Evolutionary conservation across 2,888 invertebrate species (phyloP).

Genomic region (Junonia oenone): DNA sequence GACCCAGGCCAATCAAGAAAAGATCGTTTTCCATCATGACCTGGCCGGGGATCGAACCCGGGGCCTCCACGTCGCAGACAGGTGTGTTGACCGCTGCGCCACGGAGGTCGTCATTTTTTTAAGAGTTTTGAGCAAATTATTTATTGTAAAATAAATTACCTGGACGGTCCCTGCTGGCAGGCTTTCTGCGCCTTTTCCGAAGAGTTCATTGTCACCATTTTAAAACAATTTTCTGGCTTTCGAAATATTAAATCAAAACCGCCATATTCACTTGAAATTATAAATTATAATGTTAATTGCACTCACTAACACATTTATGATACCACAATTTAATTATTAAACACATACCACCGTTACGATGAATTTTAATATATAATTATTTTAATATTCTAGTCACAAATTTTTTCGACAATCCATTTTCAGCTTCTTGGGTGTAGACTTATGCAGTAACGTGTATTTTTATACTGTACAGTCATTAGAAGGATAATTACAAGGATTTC

Average conservation of each 20-base stretch:
- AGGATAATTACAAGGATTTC: constrained; percentile 1
- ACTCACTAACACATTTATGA: not conserved
- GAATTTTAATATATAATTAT: not conserved
- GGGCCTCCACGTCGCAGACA: too few species aligned
- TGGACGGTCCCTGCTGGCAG: constrained; percentile 74
- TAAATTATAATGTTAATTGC: not conserved
- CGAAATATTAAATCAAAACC: constrained; percentile 8
- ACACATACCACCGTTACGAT: not conserved
- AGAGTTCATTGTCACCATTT: constrained; percentile 78
- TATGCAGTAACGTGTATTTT: not conserved
- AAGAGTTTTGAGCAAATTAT: not conserved
- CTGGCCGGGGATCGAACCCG: too few species aligned
- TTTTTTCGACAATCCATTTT: not conserved
- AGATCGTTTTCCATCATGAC: too few species aligned
- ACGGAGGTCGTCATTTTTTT: too few species aligned
- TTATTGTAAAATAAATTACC: constrained; percentile 37
- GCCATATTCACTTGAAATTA: constrained; percentile 7
- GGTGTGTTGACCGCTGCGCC: too few species aligned
- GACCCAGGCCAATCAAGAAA: too few species aligned
- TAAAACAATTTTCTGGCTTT: constrained; percentile 34
- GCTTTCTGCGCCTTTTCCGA: constrained; percentile 77
- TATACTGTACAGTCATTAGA: not conserved
- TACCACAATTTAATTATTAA: not conserved
- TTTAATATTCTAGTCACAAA: too few species aligned
- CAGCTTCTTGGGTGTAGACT: not conserved